phyloP scores from a whole-genome alignment of 1,140 invertebrate species.

The Lycorma delicatula region DNA sequence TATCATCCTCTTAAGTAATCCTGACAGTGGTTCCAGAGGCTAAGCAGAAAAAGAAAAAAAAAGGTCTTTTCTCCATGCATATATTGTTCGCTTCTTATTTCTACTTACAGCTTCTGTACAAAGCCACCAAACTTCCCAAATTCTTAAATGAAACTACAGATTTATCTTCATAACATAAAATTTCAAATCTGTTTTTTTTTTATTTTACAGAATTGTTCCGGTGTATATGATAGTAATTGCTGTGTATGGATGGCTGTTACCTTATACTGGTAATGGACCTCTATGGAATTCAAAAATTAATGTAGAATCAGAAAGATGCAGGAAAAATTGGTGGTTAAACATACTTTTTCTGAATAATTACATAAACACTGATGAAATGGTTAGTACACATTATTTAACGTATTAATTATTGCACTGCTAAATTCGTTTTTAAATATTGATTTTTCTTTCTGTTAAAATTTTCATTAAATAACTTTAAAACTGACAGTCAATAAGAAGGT shows the following conservation, averaged over 20 bases:
- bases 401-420: neutral
- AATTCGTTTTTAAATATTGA: neutral
- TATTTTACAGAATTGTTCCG: slow-evolving; percentile 9
- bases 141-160: neutral
- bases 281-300: slow-evolving; percentile 51
- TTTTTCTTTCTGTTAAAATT: neutral
- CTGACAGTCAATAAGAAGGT: neutral
- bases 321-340: slow-evolving; percentile 73
- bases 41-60: neutral
- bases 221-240: slow-evolving; percentile 6
- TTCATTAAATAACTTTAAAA: neutral
- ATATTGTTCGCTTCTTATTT: neutral
- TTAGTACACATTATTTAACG: slow-evolving; percentile 34
- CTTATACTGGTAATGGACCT: slow-evolving; percentile 49
- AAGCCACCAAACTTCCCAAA: neutral
- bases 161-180: neutral
- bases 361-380: slow-evolving; percentile 51
- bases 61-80: neutral
- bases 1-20: too few species aligned
- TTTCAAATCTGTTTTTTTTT: neutral
- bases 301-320: slow-evolving; percentile 55
- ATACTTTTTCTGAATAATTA: slow-evolving; percentile 81
- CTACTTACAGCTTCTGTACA: neutral
- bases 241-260: slow-evolving; percentile 11
- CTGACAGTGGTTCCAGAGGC: too few species aligned